Conservation (phyloP, 2,888 invertebrate genomes). For the Pycnomerus fuliginosus region DNA sequence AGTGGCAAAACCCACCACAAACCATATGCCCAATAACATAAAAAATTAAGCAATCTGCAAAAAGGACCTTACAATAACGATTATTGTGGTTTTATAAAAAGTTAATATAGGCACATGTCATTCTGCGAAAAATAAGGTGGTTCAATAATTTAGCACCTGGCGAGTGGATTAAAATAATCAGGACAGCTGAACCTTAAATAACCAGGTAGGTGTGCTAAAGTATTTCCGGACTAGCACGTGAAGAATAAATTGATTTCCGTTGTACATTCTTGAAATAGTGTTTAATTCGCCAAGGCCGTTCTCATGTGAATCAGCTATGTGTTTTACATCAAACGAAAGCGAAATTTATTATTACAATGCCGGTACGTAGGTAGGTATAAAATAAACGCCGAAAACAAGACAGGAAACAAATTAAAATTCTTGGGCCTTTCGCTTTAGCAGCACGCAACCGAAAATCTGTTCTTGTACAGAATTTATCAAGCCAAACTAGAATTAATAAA, state of each 20-base stretch:
- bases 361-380: conserved; percentile 9
- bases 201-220: conserved; percentile 14
- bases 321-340: conserved; percentile 11
- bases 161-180: conserved; percentile 7
- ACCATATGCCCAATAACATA: too few relatives aligned
- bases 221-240: conserved; percentile 11
- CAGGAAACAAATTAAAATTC: conserved; percentile 17
- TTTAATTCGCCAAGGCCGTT: conserved; percentile 14
- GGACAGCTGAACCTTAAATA: conserved; percentile 10
- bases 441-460: too few relatives aligned
- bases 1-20: too few relatives aligned
- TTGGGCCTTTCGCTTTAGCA: too few relatives aligned
- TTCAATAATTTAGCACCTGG: conserved; percentile 11
- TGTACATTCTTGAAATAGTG: conserved; percentile 10
- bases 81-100: too few relatives aligned
- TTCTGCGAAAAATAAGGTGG: too few relatives aligned
- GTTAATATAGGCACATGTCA: too few relatives aligned
- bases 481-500: too few relatives aligned
- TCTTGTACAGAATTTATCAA: too few relatives aligned
- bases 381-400: too few relatives aligned
- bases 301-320: conserved; percentile 11
- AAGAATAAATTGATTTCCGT: conserved; percentile 11
- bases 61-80: too few relatives aligned
- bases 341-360: conserved; percentile 10
- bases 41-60: too few relatives aligned